Evolutionary conservation across 2,888 invertebrate genomes (phyloP).

Genomic region (Hyles lineata): DNA sequence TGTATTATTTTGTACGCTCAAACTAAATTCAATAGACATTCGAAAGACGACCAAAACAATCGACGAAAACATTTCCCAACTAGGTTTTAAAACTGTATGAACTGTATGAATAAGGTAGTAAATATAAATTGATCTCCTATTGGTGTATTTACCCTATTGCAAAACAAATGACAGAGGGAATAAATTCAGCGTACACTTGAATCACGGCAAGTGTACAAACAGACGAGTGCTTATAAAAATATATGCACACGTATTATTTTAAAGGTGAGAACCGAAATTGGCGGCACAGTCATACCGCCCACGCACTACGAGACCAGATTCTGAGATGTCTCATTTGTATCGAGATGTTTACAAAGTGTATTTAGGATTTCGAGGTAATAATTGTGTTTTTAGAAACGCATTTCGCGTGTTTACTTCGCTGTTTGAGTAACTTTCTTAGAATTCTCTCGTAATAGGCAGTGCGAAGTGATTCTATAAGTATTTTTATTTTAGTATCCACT

Average conservation of each 20-base stretch:
- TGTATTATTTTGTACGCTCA: too few species aligned
- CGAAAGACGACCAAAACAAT: too few species aligned
- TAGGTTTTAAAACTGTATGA: too few species aligned
- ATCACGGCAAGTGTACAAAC: background rate
- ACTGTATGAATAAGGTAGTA: too few species aligned
- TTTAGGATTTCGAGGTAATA: constrained; percentile 11
- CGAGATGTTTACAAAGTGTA: constrained; percentile 7
- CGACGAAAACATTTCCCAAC: too few species aligned
- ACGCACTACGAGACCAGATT: background rate
- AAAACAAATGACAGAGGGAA: background rate
- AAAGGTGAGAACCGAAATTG: constrained; percentile 16
- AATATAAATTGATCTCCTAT: too few species aligned
- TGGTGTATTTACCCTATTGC: background rate
- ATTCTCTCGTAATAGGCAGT: background rate
- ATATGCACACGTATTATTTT: constrained; percentile 14
- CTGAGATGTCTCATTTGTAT: constrained; percentile 17
- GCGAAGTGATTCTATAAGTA: background rate
- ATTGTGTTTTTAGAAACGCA: constrained; percentile 5
- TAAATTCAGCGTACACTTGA: background rate
- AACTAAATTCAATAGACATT: too few species aligned
- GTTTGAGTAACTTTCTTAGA: background rate
- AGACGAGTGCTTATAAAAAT: constrained; percentile 18
- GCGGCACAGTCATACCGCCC: constrained; percentile 15
- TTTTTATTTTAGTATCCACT: background rate
- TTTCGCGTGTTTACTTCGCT: background rate